These are phyloP conservation scores for Ericerus pela DNA, from an alignment of 1,140 invertebrate species.

Conservation along the genomic window DNA sequence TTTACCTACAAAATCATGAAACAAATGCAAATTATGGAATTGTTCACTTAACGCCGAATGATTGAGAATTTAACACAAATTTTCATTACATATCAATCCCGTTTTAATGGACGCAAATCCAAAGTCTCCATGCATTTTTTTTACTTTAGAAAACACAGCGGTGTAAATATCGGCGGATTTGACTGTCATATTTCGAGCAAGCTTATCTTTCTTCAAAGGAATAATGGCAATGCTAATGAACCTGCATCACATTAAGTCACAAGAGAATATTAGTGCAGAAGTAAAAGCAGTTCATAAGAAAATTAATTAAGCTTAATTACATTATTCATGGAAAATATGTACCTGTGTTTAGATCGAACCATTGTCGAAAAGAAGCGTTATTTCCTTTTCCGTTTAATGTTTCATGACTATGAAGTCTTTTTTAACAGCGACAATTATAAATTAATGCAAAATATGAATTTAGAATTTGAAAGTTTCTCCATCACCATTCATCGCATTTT, in stretches of 20 bases:
- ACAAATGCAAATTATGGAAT: not conserved
- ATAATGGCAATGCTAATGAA: not conserved
- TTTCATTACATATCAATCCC: slow-evolving; percentile 40
- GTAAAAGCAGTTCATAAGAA: not conserved
- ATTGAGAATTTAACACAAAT: not conserved
- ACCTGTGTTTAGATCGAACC: slow-evolving; percentile 4
- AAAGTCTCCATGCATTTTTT: slow-evolving; percentile 55
- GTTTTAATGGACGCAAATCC: slow-evolving; percentile 46
- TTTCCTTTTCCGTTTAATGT: too few relatives aligned
- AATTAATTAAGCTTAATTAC: not conserved
- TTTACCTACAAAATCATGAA: slow-evolving; percentile 37
- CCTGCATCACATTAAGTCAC: not conserved
- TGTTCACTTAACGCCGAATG: not conserved
- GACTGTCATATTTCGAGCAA: not conserved
- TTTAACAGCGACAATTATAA: too few relatives aligned
- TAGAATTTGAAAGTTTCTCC: too few relatives aligned
- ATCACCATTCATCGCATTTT: too few relatives aligned
- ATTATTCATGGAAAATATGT: not conserved
- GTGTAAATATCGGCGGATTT: not conserved
- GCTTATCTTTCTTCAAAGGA: not conserved
- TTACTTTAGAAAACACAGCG: slow-evolving; percentile 19
- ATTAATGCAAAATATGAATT: too few relatives aligned
- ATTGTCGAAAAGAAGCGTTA: too few relatives aligned
- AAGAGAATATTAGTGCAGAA: not conserved
- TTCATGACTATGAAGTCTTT: too few relatives aligned